Evolutionary conservation across 2,113 vertebrate genomes (phyloP).

Genomic region (Leucosticte australis): DNA sequence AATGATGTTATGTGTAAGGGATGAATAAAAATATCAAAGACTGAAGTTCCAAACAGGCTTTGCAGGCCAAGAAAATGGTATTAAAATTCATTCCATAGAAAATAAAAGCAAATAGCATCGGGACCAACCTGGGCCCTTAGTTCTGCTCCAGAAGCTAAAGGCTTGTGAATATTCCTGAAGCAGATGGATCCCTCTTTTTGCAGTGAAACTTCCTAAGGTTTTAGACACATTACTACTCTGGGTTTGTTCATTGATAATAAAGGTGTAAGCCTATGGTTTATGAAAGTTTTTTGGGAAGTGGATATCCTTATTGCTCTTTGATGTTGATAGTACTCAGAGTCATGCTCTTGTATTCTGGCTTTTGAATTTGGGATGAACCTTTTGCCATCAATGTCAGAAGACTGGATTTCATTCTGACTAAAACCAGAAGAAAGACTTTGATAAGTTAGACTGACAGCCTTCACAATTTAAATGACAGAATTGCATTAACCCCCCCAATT

Average conservation of each 20-base stretch:
- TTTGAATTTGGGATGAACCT: not conserved
- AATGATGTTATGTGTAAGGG: slow-evolving; percentile 48
- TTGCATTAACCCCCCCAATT: not conserved
- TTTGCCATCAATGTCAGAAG: not conserved
- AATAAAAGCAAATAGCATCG: not conserved
- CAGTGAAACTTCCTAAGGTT: not conserved
- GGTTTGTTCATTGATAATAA: not conserved
- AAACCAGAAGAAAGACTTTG: not conserved
- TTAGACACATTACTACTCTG: not conserved
- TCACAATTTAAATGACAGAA: not conserved
- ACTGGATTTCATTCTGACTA: not conserved
- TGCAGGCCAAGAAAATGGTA: not conserved
- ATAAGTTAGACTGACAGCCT: not conserved
- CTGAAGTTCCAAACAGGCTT: slow-evolving; percentile 29
- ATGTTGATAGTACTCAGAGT: not conserved
- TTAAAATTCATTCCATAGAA: slow-evolving; percentile 35
- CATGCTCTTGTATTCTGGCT: not conserved
- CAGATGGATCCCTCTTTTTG: not conserved
- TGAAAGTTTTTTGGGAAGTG: not conserved
- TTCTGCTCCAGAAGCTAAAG: not conserved
- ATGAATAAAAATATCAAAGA: slow-evolving; percentile 55
- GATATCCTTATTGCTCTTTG: not conserved
- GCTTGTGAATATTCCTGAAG: not conserved
- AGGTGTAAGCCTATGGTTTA: not conserved
- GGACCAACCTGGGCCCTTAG: not conserved